These are phyloP conservation scores for Aphelenchoides fujianensis DNA, from an alignment of 1,140 invertebrate genomes.

Conservation along the genomic window DNA sequence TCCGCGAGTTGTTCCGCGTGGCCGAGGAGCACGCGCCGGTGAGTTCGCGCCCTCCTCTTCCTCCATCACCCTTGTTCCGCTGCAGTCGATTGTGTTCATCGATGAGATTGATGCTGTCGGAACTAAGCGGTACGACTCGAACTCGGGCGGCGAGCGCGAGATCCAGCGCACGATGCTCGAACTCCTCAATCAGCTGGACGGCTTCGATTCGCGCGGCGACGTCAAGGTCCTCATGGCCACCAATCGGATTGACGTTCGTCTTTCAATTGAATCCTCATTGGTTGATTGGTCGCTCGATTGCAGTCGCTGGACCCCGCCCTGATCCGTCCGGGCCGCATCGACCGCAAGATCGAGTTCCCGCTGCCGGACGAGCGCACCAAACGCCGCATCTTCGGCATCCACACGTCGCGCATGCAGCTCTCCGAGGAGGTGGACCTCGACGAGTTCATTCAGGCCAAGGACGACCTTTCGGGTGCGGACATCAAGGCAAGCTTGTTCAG, in stretches of 20 bases:
- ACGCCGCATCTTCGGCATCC: slow-evolving; percentile 93
- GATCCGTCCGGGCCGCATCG: slow-evolving; percentile 95
- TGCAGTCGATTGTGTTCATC: slow-evolving; percentile 91
- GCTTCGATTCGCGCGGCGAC: slow-evolving; percentile 92
- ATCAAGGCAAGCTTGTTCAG: slow-evolving; percentile 68
- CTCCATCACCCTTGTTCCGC: background rate
- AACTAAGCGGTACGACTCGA: slow-evolving; percentile 96
- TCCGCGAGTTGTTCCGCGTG: slow-evolving; percentile 92
- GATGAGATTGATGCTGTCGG: slow-evolving; percentile 99
- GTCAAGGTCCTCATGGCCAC: slow-evolving; percentile 99
- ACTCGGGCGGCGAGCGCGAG: slow-evolving; percentile 97
- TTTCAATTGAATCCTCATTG: too few relatives aligned
- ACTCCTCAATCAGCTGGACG: slow-evolving; percentile 95
- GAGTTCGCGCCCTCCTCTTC: slow-evolving; percentile 26
- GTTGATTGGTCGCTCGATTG: too few relatives aligned
- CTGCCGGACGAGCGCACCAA: slow-evolving; percentile 99
- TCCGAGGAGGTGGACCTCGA: slow-evolving; percentile 94
- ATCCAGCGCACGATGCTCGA: slow-evolving; percentile 99
- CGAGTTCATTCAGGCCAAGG: slow-evolving; percentile 97
- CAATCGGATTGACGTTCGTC: slow-evolving; percentile 97
- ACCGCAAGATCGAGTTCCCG: slow-evolving; percentile 98
- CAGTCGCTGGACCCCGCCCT: slow-evolving; percentile 96
- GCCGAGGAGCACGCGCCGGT: slow-evolving; percentile 95
- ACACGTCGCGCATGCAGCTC: slow-evolving; percentile 95
- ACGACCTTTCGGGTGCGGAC: slow-evolving; percentile 94